Percentiles rank a stretch among this genome's conserved stretches.
These are phyloP conservation scores for Euzophera pinguis DNA, from an alignment of 2,888 invertebrate species.

Conservation along the genomic window DNA sequence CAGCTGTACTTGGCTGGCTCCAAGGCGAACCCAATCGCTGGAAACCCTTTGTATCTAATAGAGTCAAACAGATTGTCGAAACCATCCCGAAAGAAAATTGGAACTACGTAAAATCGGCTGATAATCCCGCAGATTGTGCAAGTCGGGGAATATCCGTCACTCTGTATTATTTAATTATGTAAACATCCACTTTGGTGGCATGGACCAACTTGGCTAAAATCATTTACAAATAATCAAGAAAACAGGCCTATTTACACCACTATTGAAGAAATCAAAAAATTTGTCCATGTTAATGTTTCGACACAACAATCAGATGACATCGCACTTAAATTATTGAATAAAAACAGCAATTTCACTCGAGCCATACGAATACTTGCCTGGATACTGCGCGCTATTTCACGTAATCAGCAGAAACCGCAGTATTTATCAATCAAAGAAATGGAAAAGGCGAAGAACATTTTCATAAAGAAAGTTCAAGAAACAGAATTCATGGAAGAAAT, in stretches of 20 bases:
- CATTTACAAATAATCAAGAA: background rate
- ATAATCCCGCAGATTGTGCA: background rate
- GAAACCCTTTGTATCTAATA: slow-evolving; percentile 22
- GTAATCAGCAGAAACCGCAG: slow-evolving; percentile 1
- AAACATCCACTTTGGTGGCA: background rate
- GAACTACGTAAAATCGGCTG: background rate
- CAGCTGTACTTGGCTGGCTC: slow-evolving; percentile 19
- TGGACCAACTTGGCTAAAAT: background rate
- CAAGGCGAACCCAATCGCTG: slow-evolving; percentile 18
- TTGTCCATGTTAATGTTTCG: background rate
- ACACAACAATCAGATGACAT: background rate
- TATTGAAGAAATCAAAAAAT: background rate
- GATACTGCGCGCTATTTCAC: slow-evolving; percentile 9
- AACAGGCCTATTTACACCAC: background rate
- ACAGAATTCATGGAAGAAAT: slow-evolving; percentile 19
- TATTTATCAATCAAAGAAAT: slow-evolving; percentile 15
- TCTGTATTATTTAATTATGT: background rate
- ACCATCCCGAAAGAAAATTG: background rate
- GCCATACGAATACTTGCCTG: slow-evolving; percentile 14
- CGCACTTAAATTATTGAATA: slow-evolving; percentile 10
- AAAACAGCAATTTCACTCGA: slow-evolving; percentile 14
- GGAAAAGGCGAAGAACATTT: slow-evolving; percentile 12
- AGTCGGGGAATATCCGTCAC: background rate
- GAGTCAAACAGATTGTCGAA: slow-evolving; percentile 12
- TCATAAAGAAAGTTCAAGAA: slow-evolving; percentile 20